A percentile compares a stretch with the other conserved stretches of the same genome.
phyloP scores from a whole-genome alignment of 2,113 vertebrate genomes.

The Spheniscus mendiculus region DNA sequence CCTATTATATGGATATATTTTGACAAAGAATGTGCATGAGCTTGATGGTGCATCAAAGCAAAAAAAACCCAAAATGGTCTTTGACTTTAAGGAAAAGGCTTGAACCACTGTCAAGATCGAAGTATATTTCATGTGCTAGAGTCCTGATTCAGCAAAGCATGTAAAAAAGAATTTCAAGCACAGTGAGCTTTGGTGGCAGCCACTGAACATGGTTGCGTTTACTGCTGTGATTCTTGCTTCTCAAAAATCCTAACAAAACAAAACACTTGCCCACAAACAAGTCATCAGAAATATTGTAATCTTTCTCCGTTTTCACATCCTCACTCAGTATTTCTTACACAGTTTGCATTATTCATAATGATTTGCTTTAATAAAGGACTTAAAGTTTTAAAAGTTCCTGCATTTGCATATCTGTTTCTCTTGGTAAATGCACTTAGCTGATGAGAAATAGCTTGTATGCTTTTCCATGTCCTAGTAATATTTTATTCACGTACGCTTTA shows the following conservation, averaged over 20 bases:
- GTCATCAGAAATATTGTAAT: constrained; percentile 13
- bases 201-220: constrained; percentile 7
- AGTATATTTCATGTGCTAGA: neutral
- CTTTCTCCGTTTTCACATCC: constrained; percentile 18
- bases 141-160: constrained; percentile 37
- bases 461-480: constrained; percentile 13
- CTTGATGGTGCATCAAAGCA: constrained; percentile 33
- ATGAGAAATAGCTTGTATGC: constrained; percentile 15
- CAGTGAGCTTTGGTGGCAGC: constrained; percentile 8
- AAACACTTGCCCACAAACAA: neutral
- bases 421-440: constrained; percentile 9
- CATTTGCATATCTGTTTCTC: constrained; percentile 48
- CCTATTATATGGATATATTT: constrained; percentile 1
- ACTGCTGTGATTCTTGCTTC: neutral
- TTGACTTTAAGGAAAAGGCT: constrained; percentile 7
- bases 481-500: constrained; percentile 65
- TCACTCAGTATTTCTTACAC: constrained; percentile 22
- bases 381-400: constrained; percentile 69
- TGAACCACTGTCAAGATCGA: constrained; percentile 18
- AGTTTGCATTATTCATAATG: constrained; percentile 67
- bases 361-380: constrained; percentile 54
- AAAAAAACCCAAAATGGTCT: constrained; percentile 7
- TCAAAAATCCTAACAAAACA: neutral
- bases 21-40: constrained; percentile 22
- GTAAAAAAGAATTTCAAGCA: neutral